phyloP scores from a whole-genome alignment of 2,113 vertebrate genomes.

The Ramphastos sulfuratus region DNA sequence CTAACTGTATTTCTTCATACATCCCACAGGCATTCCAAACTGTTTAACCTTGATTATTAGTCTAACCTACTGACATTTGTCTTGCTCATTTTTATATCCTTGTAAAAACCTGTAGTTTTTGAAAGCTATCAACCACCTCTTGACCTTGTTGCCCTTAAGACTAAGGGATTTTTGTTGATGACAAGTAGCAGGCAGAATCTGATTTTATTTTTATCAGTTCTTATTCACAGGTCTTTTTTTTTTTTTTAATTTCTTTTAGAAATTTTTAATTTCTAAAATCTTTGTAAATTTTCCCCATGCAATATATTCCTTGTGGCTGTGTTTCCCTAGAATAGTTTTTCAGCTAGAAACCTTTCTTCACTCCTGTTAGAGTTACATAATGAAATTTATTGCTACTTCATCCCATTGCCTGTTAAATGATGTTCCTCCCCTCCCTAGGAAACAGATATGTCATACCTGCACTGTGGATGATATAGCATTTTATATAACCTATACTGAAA shows the following conservation, averaged over 20 bases:
- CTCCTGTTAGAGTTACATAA: not conserved
- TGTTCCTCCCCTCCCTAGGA: not conserved
- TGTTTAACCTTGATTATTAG: constrained; percentile 26
- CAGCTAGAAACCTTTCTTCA: not conserved
- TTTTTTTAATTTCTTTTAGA: not conserved
- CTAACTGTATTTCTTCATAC: not conserved
- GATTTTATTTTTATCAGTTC: not conserved
- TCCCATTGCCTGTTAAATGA: not conserved
- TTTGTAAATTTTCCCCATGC: not conserved
- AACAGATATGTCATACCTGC: no score
- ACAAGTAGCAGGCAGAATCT: not conserved
- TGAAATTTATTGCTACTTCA: not conserved
- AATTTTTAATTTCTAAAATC: not conserved
- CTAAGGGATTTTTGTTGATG: not conserved
- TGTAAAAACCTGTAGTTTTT: not conserved
- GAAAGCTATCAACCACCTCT: not conserved
- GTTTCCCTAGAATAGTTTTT: not conserved
- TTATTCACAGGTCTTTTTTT: not conserved
- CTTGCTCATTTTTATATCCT: not conserved
- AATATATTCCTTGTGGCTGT: not conserved
- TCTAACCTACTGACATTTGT: not conserved
- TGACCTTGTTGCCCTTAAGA: not conserved
- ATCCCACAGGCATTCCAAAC: constrained; percentile 20
- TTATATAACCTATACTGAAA: not conserved
- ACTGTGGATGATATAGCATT: not conserved